Conservation (phyloP, 1,140 invertebrate species). For the Caerostris extrusa region DNA sequence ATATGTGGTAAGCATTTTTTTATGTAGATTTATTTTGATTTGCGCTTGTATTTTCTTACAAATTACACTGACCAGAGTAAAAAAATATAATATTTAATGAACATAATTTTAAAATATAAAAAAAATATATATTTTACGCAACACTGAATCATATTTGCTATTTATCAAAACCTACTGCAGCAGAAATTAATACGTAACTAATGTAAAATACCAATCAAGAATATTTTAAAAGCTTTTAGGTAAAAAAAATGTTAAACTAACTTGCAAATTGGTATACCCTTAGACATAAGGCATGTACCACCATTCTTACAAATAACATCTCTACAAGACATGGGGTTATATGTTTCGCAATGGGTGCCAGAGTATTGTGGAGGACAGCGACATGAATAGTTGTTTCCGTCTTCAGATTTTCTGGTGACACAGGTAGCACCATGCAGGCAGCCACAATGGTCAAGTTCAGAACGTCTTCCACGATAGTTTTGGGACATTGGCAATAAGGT, state of each 20-base stretch:
- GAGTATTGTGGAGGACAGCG: constrained; percentile 83
- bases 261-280: constrained; percentile 81
- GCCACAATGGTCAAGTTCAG: constrained; percentile 79
- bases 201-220: too few species aligned
- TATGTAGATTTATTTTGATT: too few species aligned
- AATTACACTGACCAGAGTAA: too few species aligned
- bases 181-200: too few species aligned
- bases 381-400: constrained; percentile 80
- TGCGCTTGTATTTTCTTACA: too few species aligned
- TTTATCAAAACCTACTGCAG: too few species aligned
- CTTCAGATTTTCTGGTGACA: constrained; percentile 71
- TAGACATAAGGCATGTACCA: constrained; percentile 81
- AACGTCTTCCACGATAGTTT: constrained; percentile 79
- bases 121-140: too few species aligned
- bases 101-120: too few species aligned
- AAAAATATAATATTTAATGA: too few species aligned
- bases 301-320: constrained; percentile 81
- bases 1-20: too few species aligned
- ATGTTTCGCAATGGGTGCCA: constrained; percentile 84
- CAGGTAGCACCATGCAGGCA: constrained; percentile 84
- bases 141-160: too few species aligned
- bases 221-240: too few species aligned
- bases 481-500: constrained; percentile 79
- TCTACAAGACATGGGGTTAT: constrained; percentile 64
- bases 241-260: constrained; percentile 71